A percentile compares a stretch with the other conserved stretches of the same genome.
Evolutionary conservation across 2,113 vertebrate genomes (phyloP).

Genomic region (Capreolus pygargus): DNA sequence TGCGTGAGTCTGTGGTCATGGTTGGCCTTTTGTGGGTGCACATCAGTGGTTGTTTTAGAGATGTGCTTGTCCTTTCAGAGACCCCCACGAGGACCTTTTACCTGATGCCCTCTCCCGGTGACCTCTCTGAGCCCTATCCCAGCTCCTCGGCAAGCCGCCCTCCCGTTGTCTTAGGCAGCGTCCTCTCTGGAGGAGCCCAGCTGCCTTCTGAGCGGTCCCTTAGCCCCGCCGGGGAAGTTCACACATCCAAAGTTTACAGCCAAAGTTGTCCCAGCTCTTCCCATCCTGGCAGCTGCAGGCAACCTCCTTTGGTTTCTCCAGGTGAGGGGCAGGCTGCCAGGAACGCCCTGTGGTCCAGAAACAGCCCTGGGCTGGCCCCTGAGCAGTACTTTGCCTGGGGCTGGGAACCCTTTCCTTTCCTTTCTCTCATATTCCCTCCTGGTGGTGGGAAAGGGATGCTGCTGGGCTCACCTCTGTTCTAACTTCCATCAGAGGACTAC

Average conservation of each 20-base stretch:
- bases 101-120: not conserved
- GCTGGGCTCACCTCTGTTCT: not conserved
- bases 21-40: not conserved
- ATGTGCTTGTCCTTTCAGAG: not conserved
- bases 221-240: not conserved
- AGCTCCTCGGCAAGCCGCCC: not conserved
- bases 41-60: not conserved
- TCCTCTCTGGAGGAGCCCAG: not conserved
- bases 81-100: not conserved
- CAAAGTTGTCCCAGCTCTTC: not conserved
- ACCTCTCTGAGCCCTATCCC: not conserved
- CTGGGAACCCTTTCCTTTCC: rapidly evolving
- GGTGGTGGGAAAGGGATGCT: not conserved
- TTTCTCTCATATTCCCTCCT: not conserved
- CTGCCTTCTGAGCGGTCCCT: not conserved
- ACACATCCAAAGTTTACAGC: not conserved
- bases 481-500: not conserved
- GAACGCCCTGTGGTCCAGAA: not conserved
- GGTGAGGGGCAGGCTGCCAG: not conserved
- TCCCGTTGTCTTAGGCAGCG: not conserved
- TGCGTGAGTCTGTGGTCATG: not conserved
- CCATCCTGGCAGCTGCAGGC: not conserved
- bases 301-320: not conserved
- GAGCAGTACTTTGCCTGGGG: not conserved
- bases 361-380: no score